Evolutionary conservation across 2,797 vertebrate genomes (phyloP), one percentile per base, ranked within the genome.

Genomic region (Anableps anableps): DNA sequence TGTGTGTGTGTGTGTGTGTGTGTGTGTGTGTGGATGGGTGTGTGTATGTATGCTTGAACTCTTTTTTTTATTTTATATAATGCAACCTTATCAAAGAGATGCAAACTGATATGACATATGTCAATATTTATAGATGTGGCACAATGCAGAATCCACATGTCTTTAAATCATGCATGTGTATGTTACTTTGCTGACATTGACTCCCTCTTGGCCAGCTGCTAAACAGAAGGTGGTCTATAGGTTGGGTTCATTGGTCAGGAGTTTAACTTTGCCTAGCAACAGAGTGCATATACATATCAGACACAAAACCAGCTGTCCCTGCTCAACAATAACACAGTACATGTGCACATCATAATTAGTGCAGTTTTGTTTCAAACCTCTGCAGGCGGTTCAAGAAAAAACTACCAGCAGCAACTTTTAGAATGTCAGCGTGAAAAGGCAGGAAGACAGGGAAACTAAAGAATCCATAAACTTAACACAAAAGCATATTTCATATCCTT

Each of bases 261-360:
- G 93, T 90, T 95, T 95, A 94, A 90, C 88, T 95, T 95, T 95
- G 95, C 96, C 95, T 96, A 94, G 96, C 94, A 96, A 96, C 96
- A 94, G 87, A 82, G 93, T 93, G 90, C 89, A 91, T 92, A 94
- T 93, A 89, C 90, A 94, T 95, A 95, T 91, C 91, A 95, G 93
- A 94, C 90, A 94, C 92, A 94, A 93, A 94, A 93, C 88, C 92
- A 92, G 91, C 91, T 88, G 89, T 88, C 70, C 60, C 58, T n/a
- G 21, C 80, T 89, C 86, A 90, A 91, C 84, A 93, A 92, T 92
- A 92, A 91, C 85, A 93, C 90, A 86, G 79, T 51, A 10, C 90
- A 91, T 75, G 72, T 92, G 88, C 73, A 81, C 80, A 80, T 79
- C 51, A 75, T 26, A 73, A 75, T 72, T 21, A 53, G 66, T 50